phyloP scores from a whole-genome alignment of 2,888 invertebrate genomes.

The Pyrrhosoma nymphula region DNA sequence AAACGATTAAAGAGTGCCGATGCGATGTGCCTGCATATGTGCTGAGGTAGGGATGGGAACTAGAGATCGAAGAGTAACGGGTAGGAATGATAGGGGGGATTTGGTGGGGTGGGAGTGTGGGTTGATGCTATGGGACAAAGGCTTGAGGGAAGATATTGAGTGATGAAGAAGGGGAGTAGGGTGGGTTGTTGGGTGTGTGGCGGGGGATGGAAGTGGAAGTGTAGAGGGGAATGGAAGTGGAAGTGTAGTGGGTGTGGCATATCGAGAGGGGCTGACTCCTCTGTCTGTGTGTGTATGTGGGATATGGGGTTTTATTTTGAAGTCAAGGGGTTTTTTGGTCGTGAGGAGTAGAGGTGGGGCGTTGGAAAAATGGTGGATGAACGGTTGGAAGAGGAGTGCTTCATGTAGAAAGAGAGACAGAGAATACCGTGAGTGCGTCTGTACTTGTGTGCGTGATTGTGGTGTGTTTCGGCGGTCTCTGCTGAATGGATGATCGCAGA shows the following conservation, averaged over 20 bases:
- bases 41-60: too few species aligned
- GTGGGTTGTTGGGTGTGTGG: background rate
- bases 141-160: slow-evolving; percentile 30
- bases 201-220: background rate
- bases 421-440: background rate
- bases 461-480: slow-evolving; percentile 56
- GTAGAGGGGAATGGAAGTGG: background rate
- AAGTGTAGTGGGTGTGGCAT: background rate
- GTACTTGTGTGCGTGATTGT: slow-evolving; percentile 4
- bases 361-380: background rate
- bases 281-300: background rate
- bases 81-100: too few species aligned
- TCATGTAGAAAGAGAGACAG: background rate
- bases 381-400: background rate
- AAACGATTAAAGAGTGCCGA: slow-evolving; percentile 11
- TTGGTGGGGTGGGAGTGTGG: background rate
- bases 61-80: too few species aligned
- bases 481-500: slow-evolving; percentile 55
- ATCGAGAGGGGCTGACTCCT: background rate
- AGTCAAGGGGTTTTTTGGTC: slow-evolving; percentile 31
- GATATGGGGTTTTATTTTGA: slow-evolving; percentile 29
- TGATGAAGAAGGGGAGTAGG: background rate
- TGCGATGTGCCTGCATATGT: background rate
- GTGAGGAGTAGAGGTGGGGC: background rate
- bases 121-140: background rate